Conservation (phyloP, 37 sponge, comb jelly and placozoan species). For the Chondrosia reniformis region DNA sequence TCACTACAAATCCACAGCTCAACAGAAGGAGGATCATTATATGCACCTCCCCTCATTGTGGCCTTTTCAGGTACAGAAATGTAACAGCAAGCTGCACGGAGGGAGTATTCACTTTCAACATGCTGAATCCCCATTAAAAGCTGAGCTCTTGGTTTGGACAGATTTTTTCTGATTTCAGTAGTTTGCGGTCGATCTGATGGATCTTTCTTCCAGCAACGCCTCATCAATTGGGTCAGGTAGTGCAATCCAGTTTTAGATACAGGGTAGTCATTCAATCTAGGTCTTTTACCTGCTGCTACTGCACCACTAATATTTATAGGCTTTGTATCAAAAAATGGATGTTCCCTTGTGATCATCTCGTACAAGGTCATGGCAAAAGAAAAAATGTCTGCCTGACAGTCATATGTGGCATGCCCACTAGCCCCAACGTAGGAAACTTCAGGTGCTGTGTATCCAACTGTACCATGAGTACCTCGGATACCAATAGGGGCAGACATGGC, state of each 20-base stretch:
- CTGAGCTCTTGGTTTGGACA: slow-evolving; percentile 25
- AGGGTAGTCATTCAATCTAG: slow-evolving; percentile 58
- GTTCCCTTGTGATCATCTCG: slow-evolving; percentile 72
- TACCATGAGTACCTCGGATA: slow-evolving; percentile 55
- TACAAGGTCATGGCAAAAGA: slow-evolving; percentile 87
- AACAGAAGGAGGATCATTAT: slow-evolving; percentile 16
- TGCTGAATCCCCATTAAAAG: slow-evolving; percentile 19
- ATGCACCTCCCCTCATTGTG: background rate
- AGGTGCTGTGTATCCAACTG: slow-evolving; percentile 80
- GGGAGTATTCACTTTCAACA: slow-evolving; percentile 13
- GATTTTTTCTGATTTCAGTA: background rate
- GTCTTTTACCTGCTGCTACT: slow-evolving; percentile 60
- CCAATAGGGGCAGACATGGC: slow-evolving; percentile 64
- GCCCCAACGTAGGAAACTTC: slow-evolving; percentile 78
- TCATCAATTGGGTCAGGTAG: slow-evolving; percentile 72
- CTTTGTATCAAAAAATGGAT: slow-evolving; percentile 59
- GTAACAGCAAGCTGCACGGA: slow-evolving; percentile 41
- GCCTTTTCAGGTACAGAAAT: slow-evolving; percentile 18
- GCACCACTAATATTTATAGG: slow-evolving; percentile 46
- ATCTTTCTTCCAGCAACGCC: slow-evolving; percentile 75
- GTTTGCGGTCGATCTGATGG: slow-evolving; percentile 55
- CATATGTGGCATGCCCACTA: slow-evolving; percentile 59
- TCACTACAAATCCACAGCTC: slow-evolving; percentile 75
- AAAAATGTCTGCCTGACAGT: slow-evolving; percentile 80
- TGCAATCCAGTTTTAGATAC: slow-evolving; percentile 41